Base-by-base conservation (phyloP, 2,113 vertebrate genomes). In the Dromaius novaehollandiae region DNA sequence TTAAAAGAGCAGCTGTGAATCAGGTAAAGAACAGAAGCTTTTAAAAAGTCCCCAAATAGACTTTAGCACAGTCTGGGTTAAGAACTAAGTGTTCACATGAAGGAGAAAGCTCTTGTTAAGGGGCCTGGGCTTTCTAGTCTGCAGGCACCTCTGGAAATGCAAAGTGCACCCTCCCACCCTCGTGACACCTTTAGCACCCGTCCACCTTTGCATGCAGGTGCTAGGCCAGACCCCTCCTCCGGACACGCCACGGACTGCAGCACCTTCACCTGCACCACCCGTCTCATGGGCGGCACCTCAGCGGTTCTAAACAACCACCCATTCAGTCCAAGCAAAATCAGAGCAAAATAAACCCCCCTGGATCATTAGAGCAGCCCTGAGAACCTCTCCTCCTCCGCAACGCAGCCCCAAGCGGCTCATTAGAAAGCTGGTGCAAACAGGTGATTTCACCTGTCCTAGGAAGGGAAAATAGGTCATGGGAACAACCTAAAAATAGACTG, bases 401-500 rank as follows among this genome's bases (percentile, higher is more conserved):
- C 28, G 7, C 61, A 64, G 34, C 61, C 61, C 46, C 46, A 48
- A 18, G 46, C 18, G 5, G 56, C 56, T 58, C 55, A 17, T 20
- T 91, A 51, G 32, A 85, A 79, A 68, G 28, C 10, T 9, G 2
- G 38, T 50, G 56, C 79, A 95, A 44, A 75, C n/a, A 83, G 32
- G 55, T 36, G 34, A 17, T 88, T 93, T 44, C 58, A 42, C 68
- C 68, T 71, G 50, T 7, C 18, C 24, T 44, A 44, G 13, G 50
- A 55, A 82, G 76, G 42, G 48, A 97, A 34, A 91, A 28, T 3
- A 76, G 88, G 76, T 60, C 86, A 95, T 80, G 84, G 88, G 92
- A 96, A 91, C 69, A 61, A 48, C 42, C 79, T 83, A 50, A 92
- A 95, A 89, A 32, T 21, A 66, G 38, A 9, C 28, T n/a, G 14